Evolutionary conservation across 2,113 vertebrate species (phyloP), one percentile per base, ranked within the genome.

Genomic region (Octodon degus): DNA sequence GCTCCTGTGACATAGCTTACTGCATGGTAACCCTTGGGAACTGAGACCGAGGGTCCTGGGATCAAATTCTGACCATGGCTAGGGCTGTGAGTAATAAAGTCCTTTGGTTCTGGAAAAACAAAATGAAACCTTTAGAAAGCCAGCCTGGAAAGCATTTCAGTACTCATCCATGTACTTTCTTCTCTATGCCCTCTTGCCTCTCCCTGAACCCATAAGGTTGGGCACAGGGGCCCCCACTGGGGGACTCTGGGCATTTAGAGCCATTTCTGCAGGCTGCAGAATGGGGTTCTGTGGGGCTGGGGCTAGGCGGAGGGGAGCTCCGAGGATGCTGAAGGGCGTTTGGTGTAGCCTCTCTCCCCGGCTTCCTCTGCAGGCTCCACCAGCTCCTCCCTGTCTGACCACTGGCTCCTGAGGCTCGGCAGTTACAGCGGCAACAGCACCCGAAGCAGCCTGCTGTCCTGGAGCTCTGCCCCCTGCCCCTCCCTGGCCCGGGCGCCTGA

Each of bases 331-430:
- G 0, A 0, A 0, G 47, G 63, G 12, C n/a, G 12, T 0, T 1
- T 6, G 19, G 40, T 37, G 24, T 27, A 80, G 5, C 67, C 2
- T 60, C 19, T 7, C 27, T 60, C 79, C 72, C 90, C 2, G 80
- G 37, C 47, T 96, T 82, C 16, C 53, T 53, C 72, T 16, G 2
- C 97, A 99, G 99, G 99, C 32, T 99, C 99, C 62, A 98, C 98
- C 55, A 99, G 99, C 96, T 99, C 99, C 19, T 99, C 99, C 2
- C 58, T 99, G 91, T 99, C 99, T 0, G 99, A 99, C 58, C 99
- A 99, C 97, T 99, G 99, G 99, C 98, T 99, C 6, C 88, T 99
- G 60, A 98, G 99, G 32, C 98, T 99, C 5, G 98, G 98, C 0
- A 98, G 97, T 88, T 67, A 8, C 13, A 17, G 67, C 0, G 96